Percentiles rank a stretch among this genome's conserved stretches.
Evolutionary conservation across 2,113 vertebrate species (phyloP).

Genomic region (Psilopogon haemacephalus): DNA sequence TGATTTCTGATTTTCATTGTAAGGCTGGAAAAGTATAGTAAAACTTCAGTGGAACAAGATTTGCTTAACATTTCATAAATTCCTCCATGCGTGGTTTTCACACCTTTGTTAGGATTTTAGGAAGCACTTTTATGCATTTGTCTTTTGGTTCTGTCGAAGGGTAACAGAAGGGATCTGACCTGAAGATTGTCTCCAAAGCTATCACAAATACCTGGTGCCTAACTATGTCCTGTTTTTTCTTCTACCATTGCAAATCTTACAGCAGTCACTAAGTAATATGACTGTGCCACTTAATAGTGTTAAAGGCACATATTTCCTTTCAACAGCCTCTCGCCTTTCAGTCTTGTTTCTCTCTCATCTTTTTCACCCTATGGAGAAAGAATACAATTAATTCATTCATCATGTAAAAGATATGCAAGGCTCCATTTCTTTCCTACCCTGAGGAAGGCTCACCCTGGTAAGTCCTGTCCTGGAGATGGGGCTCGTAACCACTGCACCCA

Average conservation of each 20-base stretch:
- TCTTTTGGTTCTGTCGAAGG: not conserved
- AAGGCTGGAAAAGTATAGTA: not conserved
- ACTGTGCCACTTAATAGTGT: not conserved
- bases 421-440: not conserved
- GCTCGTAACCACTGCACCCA: not conserved
- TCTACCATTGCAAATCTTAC: not conserved
- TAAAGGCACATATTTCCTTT: not conserved
- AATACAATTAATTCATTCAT: accelerated
- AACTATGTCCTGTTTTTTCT: not conserved
- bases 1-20: not conserved
- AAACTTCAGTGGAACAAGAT: not conserved
- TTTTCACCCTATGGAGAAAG: not conserved
- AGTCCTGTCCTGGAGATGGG: not conserved
- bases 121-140: not conserved
- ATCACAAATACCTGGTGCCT: not conserved
- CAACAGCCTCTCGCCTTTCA: not conserved
- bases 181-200: not conserved
- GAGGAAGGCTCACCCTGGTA: not conserved
- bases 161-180: not conserved
- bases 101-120: not conserved
- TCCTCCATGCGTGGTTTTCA: not conserved
- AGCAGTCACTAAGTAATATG: not conserved
- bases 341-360: not conserved
- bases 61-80: not conserved
- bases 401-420: accelerated